These are phyloP conservation scores for Melangyna quadrimaculata DNA, from an alignment of 2,888 invertebrate genomes.

Conservation along the genomic window DNA sequence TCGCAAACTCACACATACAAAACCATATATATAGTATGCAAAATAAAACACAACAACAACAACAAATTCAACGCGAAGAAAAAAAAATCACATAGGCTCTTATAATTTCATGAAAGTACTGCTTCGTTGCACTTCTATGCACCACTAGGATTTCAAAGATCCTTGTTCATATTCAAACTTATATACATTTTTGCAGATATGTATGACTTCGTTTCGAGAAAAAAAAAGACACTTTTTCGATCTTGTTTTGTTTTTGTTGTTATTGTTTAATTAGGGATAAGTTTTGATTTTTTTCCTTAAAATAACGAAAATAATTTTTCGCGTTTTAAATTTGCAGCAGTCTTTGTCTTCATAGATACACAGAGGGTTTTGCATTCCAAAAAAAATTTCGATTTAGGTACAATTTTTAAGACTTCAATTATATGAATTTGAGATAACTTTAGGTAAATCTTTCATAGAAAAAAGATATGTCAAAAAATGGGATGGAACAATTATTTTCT, in stretches of 20 bases:
- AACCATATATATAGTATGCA: neutral
- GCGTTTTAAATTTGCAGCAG: slow-evolving; percentile 17
- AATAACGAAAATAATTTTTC: neutral
- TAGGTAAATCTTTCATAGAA: neutral
- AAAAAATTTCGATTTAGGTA: neutral
- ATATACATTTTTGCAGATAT: no score
- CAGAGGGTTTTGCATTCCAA: slow-evolving; percentile 12
- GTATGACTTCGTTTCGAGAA: neutral
- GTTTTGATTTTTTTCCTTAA: neutral
- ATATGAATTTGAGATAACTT: neutral
- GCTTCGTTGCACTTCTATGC: slow-evolving; percentile 62
- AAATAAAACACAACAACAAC: slow-evolving; percentile 12
- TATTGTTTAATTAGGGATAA: no score
- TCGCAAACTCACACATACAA: neutral
- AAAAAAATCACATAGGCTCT: slow-evolving; percentile 12
- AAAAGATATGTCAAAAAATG: slow-evolving; percentile 17
- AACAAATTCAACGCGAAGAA: neutral
- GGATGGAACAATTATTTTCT: neutral
- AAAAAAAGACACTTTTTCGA: slow-evolving; percentile 5
- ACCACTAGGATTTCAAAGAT: slow-evolving; percentile 24
- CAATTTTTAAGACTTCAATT: neutral
- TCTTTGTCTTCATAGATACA: slow-evolving; percentile 29
- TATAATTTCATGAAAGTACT: slow-evolving; percentile 31
- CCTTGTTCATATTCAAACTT: slow-evolving; percentile 26
- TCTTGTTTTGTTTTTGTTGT: neutral